Evolutionary conservation across 2,113 vertebrate species (phyloP), one percentile per base, ranked within the genome.

Genomic region (Myxocyprinus asiaticus): DNA sequence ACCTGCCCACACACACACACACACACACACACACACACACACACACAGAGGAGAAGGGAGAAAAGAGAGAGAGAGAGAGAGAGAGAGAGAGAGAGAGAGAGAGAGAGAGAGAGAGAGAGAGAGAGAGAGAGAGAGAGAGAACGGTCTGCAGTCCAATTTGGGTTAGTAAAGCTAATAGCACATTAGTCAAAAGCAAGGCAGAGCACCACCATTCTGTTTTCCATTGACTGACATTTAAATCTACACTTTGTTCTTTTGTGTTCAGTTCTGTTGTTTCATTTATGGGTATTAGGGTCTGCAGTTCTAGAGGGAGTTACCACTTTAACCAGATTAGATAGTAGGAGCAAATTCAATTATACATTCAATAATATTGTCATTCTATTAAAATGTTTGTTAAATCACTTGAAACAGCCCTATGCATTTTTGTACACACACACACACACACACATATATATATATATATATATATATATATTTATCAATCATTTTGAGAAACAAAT

Each of bases 381-480:
- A 70, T 76, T 62, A 82, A 56, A 7, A 85, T 81, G 80, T 84
- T 83, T 77, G 76, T 75, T 63, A 80, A 81, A 83, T 82, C 81
- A 81, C 78, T 84, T 84, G 82, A 84, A 82, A 86, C 64, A 84
- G 72, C 81, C 81, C 80, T 84, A 89, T 90, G 88, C 86, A 89
- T 88, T 86, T 70, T 84, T 86, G 68, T 83, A 66, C 83, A 80
- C 3, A 33, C 22, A 33, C 3, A 33, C 22, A 33, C 3, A 33
- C 22, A 33, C 3, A 33, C 22, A 33, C 81, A 85, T 82, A 78
- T 48, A 6, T 7, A 48, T 48, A 5, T 4, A 48, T 48, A 5
- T 4, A 48, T 48, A 48, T 85, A 77, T 70, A 48, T 48, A 74
- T 65, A 65, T 78, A 82, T 78, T 73, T 83, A 63, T 78, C 43